Conservation (phyloP, 1,140 invertebrate genomes). For the Rhyacophila brunnea region DNA sequence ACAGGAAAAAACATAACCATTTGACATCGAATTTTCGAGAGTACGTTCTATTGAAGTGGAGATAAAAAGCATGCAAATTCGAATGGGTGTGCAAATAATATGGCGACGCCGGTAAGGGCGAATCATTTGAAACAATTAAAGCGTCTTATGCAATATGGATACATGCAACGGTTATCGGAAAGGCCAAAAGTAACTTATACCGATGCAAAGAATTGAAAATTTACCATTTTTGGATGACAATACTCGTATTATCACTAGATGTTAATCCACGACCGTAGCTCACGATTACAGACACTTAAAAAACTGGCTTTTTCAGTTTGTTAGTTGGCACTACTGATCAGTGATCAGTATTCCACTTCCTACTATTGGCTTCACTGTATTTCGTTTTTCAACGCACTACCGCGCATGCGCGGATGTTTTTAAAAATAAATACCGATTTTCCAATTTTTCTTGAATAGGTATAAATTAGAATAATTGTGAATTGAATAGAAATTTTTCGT, state of each 20-base stretch:
- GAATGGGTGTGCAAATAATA: no score
- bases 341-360: neutral
- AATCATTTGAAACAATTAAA: no score
- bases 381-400: constrained; percentile 2
- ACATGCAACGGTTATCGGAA: constrained; percentile 92
- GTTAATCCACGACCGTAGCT: constrained; percentile 4
- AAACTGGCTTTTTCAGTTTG: neutral
- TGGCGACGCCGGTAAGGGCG: no score
- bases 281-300: constrained; percentile 10
- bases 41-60: no score
- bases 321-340: no score
- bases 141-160: constrained; percentile 40
- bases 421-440: neutral
- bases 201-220: neutral
- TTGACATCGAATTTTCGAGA: no score
- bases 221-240: constrained; percentile 16
- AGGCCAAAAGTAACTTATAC: constrained; percentile 63
- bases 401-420: constrained; percentile 7
- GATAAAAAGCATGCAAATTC: no score
- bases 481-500: neutral
- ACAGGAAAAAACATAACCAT: no score
- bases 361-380: neutral
- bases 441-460: neutral
- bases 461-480: neutral
- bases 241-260: constrained; percentile 15